phyloP scores from a whole-genome alignment of 2,113 vertebrate species.

The Pterocles burchelli region DNA sequence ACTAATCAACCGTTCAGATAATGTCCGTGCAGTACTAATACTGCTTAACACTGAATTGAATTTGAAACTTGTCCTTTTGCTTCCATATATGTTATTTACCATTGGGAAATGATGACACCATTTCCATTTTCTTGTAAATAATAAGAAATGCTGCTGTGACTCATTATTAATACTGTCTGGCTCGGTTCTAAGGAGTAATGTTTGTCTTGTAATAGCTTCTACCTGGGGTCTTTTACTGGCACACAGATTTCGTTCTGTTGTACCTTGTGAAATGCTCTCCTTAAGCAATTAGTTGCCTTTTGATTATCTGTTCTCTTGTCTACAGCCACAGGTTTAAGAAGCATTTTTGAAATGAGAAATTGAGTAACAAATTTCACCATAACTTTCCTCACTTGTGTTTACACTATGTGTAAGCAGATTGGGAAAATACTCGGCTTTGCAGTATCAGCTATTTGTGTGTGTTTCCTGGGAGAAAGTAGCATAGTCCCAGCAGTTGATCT shows the following conservation, averaged over 20 bases:
- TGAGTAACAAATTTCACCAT: background rate
- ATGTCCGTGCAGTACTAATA: background rate
- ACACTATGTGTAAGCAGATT: background rate
- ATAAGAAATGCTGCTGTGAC: background rate
- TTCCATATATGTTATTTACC: background rate
- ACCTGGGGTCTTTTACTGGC: background rate
- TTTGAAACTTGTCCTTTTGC: background rate
- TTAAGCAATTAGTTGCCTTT: background rate
- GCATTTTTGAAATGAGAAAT: background rate
- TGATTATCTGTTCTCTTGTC: background rate
- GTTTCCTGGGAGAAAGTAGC: background rate
- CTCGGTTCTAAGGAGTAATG: background rate
- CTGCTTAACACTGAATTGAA: background rate
- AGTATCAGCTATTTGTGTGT: background rate
- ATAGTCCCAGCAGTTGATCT: background rate
- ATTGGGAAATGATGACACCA: background rate
- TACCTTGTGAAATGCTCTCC: background rate
- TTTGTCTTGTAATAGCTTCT: background rate
- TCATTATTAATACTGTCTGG: background rate
- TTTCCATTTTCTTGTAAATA: background rate
- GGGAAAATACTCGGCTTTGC: background rate
- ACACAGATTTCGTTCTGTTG: background rate
- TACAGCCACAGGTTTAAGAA: background rate
- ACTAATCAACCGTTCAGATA: background rate
- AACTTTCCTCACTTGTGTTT: background rate